These are phyloP conservation scores for Rhodinocichla rosea DNA, from an alignment of 2,113 vertebrate genomes.

Conservation along the genomic window DNA sequence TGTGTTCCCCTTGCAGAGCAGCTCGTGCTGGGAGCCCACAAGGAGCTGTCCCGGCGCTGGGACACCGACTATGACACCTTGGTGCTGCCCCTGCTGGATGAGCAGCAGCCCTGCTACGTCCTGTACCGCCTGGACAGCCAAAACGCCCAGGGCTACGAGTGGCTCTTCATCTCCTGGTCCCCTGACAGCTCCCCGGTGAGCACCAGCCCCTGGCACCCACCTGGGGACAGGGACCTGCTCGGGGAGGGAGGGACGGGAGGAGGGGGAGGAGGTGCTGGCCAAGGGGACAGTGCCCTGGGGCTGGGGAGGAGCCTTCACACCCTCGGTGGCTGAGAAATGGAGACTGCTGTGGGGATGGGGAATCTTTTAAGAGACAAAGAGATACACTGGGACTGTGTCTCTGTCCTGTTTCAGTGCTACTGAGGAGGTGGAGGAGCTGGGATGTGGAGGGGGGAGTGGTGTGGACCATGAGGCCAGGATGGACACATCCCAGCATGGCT, in stretches of 20 bases:
- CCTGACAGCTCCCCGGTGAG: slow-evolving; percentile 96
- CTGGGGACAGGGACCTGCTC: rapidly evolving
- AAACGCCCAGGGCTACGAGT: slow-evolving; percentile 94
- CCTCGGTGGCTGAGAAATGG: neutral
- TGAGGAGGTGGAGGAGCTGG: neutral
- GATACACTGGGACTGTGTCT: neutral
- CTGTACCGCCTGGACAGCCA: slow-evolving; percentile 94
- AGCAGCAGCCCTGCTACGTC: slow-evolving; percentile 90
- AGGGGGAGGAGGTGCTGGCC: neutral
- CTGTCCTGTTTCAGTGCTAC: neutral
- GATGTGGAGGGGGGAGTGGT: no score
- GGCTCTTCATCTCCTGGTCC: slow-evolving; percentile 98
- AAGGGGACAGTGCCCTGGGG: neutral
- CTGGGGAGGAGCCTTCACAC: neutral
- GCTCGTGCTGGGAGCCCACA: slow-evolving; percentile 89
- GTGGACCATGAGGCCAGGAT: rapidly evolving
- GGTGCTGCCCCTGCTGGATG: slow-evolving; percentile 87
- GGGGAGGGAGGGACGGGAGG: neutral
- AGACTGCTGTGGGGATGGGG: neutral
- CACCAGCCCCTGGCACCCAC: neutral
- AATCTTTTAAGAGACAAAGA: neutral
- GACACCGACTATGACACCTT: slow-evolving; percentile 89
- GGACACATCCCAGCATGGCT: rapidly evolving
- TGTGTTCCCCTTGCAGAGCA: slow-evolving; percentile 81
- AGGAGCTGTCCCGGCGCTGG: slow-evolving; percentile 85